Evolutionary conservation across 2,113 vertebrate genomes (phyloP).

Genomic region (Xenotilapia caudafasciata): DNA sequence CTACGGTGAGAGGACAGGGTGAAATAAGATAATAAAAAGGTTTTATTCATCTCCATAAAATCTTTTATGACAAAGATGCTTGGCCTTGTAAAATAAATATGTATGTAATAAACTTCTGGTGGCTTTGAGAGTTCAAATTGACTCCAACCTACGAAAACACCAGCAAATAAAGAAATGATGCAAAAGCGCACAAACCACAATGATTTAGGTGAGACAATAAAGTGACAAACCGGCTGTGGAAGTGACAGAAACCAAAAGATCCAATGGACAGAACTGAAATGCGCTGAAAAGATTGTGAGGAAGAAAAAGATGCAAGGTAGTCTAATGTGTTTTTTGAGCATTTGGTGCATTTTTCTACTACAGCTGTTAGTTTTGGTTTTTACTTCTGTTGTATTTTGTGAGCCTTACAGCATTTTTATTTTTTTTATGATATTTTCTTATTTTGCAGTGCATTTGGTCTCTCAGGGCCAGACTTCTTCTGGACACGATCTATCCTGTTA

Average conservation of each 20-base stretch:
- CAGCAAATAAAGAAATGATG: background rate
- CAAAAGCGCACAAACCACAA: background rate
- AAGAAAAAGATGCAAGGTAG: background rate
- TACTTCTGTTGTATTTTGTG: background rate
- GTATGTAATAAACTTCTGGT: background rate
- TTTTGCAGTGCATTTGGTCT: background rate
- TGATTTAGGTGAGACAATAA: background rate
- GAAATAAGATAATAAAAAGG: background rate
- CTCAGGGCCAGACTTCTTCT: background rate
- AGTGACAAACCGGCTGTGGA: accelerated
- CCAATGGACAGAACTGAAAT: background rate
- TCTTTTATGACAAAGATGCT: background rate
- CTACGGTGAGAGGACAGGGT: too few species aligned
- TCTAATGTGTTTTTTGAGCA: too few species aligned
- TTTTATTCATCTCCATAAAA: background rate
- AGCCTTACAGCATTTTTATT: background rate
- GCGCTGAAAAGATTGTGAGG: background rate
- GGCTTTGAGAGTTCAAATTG: accelerated
- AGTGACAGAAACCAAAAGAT: background rate
- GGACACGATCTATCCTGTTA: accelerated
- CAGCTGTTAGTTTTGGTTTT: background rate
- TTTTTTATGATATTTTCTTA: background rate
- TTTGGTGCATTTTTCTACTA: background rate
- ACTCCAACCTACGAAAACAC: background rate
- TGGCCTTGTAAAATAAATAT: background rate